Conservation (phyloP, 2,888 invertebrate genomes). For the Magallana nippona region DNA sequence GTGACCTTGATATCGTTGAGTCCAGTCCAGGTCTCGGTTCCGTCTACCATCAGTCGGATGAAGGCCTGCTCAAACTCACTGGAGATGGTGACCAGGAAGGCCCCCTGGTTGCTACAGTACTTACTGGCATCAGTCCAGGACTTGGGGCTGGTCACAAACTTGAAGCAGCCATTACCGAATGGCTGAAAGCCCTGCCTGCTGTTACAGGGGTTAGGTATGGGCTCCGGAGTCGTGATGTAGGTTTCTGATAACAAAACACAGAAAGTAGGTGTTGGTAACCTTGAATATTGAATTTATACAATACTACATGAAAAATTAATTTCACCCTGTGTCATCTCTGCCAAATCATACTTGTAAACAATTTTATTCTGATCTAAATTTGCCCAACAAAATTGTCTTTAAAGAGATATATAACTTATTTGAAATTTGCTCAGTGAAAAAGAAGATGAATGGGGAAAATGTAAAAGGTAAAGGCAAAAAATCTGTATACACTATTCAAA, state of each 20-base stretch:
- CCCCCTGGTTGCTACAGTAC: constrained; percentile 57
- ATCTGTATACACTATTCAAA: too few species aligned
- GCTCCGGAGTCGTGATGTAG: constrained; percentile 60
- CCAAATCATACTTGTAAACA: too few species aligned
- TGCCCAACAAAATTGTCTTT: too few species aligned
- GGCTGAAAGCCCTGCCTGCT: constrained; percentile 59
- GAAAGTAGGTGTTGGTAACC: too few species aligned
- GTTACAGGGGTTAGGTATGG: constrained; percentile 64
- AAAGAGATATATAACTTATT: too few species aligned
- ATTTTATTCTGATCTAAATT: too few species aligned
- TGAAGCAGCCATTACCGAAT: constrained; percentile 64
- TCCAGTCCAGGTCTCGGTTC: constrained; percentile 62
- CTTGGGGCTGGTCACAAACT: constrained; percentile 50
- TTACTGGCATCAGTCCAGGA: constrained; percentile 59
- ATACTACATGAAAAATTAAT: too few species aligned
- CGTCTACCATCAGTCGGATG: constrained; percentile 56
- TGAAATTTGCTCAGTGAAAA: too few species aligned
- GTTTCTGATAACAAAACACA: constrained; percentile 50
- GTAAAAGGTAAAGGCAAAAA: too few species aligned
- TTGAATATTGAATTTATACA: too few species aligned
- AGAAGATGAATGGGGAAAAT: too few species aligned
- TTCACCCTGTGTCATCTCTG: too few species aligned
- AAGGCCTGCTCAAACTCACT: constrained; percentile 64
- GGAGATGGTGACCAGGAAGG: constrained; percentile 61
- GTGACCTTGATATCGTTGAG: constrained; percentile 63